Base-by-base conservation (phyloP, 1,140 invertebrate genomes). In the Apis cerana region DNA sequence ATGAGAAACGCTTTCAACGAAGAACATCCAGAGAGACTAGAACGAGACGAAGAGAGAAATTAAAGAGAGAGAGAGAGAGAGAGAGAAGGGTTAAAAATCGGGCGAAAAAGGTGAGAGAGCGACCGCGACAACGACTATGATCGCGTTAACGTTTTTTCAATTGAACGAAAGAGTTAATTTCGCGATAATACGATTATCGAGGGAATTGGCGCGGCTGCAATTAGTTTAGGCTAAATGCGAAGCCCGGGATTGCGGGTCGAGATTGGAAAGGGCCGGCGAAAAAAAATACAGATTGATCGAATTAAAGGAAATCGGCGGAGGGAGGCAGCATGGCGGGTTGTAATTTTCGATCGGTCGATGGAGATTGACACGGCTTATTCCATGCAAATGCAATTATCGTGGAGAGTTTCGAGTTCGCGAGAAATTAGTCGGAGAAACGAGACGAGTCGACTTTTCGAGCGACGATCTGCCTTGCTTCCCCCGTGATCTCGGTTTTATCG, bases 181-280 rank as follows among this genome's bases (percentile, higher is more conserved):
- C 68, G 27, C 43, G 33, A n/a, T 87, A 86, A 87, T 64, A 65
- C 61, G 70, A 85, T 85, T 86, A 78, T 64, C 54, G 75, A 23
- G 11, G 50, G 59, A 77, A 79, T 75, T 87, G 56, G 56, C 70
- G 80, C 61, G 69, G 48, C 75, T 75, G 64, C 33, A 85, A 75
- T 85, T 79, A 82, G 69, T 56, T 79, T 67, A 75, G 64, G 70
- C 82, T 79, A 86, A 86, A 82, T 82, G 77, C 71, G 59, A n/a
- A 65, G 15, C 58, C 19, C 15, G 61, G 15, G n/a, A 43, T 43
- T 43, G 33, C 21, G 21, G 33, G 21, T 19, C 23, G 54, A 76
- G 54, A 67, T 82, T 50, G 54, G 64, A n/a, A 21, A 50, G 58
- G 8, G 64, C 13, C 19, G 33, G 71, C 33, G 33, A 43, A 43